Evolutionary conservation across 1,140 invertebrate species (phyloP).

Genomic region (Halictus rubicundus): DNA sequence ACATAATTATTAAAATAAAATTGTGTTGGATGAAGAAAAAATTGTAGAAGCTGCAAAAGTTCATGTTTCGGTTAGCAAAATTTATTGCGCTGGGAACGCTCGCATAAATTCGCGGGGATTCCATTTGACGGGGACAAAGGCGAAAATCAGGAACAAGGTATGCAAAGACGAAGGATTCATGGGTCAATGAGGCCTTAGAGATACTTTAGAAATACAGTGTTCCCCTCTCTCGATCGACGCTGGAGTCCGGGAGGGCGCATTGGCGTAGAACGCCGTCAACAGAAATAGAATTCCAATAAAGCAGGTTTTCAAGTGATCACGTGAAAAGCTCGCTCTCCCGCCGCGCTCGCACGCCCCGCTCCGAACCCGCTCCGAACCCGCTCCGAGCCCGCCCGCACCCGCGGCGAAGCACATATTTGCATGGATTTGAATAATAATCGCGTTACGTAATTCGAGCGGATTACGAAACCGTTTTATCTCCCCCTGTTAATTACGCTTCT

Average conservation of each 20-base stretch:
- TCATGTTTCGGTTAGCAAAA: too few relatives aligned
- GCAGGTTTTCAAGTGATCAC: constrained; percentile 57
- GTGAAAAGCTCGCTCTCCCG: constrained; percentile 28
- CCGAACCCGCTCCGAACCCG: too few relatives aligned
- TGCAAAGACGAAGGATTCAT: constrained; percentile 65
- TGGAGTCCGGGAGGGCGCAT: constrained; percentile 69
- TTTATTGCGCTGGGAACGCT: not conserved
- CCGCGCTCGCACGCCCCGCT: too few relatives aligned
- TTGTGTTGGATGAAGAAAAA: too few relatives aligned
- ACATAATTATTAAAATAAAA: too few relatives aligned
- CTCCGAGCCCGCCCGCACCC: too few relatives aligned
- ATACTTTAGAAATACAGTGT: constrained; percentile 64
- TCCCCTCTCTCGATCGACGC: constrained; percentile 27
- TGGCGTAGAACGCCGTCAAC: constrained; percentile 63
- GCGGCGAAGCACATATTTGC: constrained; percentile 10
- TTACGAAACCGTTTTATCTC: constrained; percentile 40
- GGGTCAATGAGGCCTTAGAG: constrained; percentile 67
- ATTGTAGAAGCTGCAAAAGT: too few relatives aligned
- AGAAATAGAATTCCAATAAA: constrained; percentile 67
- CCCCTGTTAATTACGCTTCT: constrained; percentile 22
- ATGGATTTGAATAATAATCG: constrained; percentile 46
- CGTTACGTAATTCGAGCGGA: constrained; percentile 37
- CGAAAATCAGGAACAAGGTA: constrained; percentile 53
- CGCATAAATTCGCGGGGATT: constrained; percentile 32
- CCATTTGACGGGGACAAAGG: constrained; percentile 54